A percentile compares a stretch with the other conserved stretches of the same genome.
Evolutionary conservation across 2,888 invertebrate genomes (phyloP).

Genomic region (Oscheius onirici): DNA sequence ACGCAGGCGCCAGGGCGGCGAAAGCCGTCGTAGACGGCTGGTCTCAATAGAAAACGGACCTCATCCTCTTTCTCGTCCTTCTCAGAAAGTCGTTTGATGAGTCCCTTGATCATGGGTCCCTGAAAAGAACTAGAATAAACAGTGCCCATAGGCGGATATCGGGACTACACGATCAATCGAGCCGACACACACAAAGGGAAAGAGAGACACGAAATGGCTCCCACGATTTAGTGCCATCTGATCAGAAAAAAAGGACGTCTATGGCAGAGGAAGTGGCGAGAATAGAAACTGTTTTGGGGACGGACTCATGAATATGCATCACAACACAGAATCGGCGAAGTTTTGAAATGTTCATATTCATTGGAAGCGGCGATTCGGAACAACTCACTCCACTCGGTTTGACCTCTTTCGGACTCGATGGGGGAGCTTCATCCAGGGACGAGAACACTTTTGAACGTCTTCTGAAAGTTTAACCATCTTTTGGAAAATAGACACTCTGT

Average conservation of each 20-base stretch:
- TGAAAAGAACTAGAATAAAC: constrained; percentile 1
- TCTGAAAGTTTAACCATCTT: neutral
- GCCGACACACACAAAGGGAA: neutral
- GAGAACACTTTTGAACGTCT: constrained; percentile 15
- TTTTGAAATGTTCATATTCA: neutral
- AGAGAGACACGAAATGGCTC: neutral
- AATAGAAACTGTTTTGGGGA: constrained; percentile 17
- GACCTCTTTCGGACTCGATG: constrained; percentile 3
- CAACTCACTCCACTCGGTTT: neutral
- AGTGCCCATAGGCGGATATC: neutral
- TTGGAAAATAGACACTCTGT: neutral
- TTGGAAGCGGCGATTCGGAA: neutral
- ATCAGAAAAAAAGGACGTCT: neutral
- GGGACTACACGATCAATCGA: constrained; percentile 3
- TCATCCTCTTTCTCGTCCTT: constrained; percentile 35
- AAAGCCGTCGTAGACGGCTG: too few relatives aligned
- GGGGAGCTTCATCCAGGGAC: constrained; percentile 8
- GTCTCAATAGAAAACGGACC: constrained; percentile 17
- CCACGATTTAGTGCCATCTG: neutral
- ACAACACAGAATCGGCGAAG: neutral
- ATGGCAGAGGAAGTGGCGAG: constrained; percentile 28
- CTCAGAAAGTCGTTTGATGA: constrained; percentile 33
- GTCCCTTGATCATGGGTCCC: constrained; percentile 23
- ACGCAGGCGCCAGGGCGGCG: too few relatives aligned
- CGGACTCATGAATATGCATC: constrained; percentile 1